Base-by-base conservation (phyloP, 2,797 vertebrate genomes). In the Sylvilagus floridanus region DNA sequence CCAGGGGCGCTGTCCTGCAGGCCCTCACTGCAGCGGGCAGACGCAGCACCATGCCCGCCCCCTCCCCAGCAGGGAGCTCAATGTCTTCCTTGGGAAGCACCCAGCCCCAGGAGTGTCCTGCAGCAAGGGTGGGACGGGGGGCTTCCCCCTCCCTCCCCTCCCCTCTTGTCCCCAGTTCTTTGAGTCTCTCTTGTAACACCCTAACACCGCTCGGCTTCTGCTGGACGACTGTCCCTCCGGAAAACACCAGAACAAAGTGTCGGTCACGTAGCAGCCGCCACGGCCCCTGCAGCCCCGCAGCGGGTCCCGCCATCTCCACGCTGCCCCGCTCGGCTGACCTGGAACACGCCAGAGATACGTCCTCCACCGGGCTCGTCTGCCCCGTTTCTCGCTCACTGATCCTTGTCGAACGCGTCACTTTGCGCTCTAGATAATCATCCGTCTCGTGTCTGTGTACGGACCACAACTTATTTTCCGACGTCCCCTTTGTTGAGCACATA, bases 381-480 rank as follows among this genome's bases (percentile, higher is more conserved):
- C 42, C 42, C 42, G 42, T 42, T 28, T 16, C 7, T 88, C 50
- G 24, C 30, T 11, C 32, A 86, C 72, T n/a, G 32, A 60, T 24
- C 57, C 12, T 37, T 37, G 78, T 32, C 19, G 5, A 42, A 42
- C 42, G 42, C 42, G 42, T 42, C 42, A 30, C n/a, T n/a, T 63
- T 75, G 12, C 17, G 77, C 73, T 6, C 76, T 26, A 4, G 4
- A 5, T 16, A 9, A 19, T 28, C 28, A 5, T 22, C 42, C 28
- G 2, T 73, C n/a, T 10, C 28, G 0, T 1, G 1, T 32, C 0
- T 26, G 2, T 35, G 32, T 24, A 1, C 3, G 3, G 0, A 5
- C 26, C 19, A 42, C 57, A 17, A 1, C 30, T 12, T 57, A 6
- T 19, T n/a, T 35, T 11, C 8, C 21, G 10, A 10, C 2, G 28